Evolutionary conservation across 1,140 invertebrate genomes (phyloP).

Genomic region (Drosophila elegans): DNA sequence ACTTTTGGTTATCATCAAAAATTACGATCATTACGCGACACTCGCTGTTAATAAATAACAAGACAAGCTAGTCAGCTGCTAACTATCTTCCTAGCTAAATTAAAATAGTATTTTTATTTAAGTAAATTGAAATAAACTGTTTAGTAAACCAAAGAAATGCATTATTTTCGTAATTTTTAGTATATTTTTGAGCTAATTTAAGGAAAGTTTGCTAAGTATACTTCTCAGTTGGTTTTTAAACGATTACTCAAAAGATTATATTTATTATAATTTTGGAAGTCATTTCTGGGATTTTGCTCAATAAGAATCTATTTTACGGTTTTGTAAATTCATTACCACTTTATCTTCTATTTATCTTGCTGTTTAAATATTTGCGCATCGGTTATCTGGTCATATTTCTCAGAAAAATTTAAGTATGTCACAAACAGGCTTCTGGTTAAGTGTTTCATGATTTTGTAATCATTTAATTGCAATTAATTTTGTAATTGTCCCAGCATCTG

Average conservation of each 20-base stretch:
- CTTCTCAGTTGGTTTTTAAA: no score
- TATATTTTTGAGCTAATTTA: no score
- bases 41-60: background rate
- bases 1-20: slow-evolving; percentile 1
- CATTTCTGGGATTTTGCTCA: no score
- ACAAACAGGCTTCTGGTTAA: background rate
- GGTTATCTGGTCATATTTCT: background rate
- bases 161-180: no score
- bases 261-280: no score
- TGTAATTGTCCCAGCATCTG: slow-evolving; percentile 2
- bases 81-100: no score
- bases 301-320: no score
- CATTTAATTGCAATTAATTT: background rate
- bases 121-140: background rate
- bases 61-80: background rate
- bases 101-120: background rate
- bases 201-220: no score
- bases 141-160: background rate
- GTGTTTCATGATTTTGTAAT: background rate
- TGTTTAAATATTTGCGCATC: background rate
- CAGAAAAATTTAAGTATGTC: background rate
- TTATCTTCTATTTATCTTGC: background rate
- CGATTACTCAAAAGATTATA: no score
- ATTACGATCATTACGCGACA: background rate
- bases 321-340: no score